Percentiles rank a stretch among this genome's conserved stretches.
phyloP scores from a whole-genome alignment of 1,140 invertebrate genomes.

The Pseudomyrmex gracilis region DNA sequence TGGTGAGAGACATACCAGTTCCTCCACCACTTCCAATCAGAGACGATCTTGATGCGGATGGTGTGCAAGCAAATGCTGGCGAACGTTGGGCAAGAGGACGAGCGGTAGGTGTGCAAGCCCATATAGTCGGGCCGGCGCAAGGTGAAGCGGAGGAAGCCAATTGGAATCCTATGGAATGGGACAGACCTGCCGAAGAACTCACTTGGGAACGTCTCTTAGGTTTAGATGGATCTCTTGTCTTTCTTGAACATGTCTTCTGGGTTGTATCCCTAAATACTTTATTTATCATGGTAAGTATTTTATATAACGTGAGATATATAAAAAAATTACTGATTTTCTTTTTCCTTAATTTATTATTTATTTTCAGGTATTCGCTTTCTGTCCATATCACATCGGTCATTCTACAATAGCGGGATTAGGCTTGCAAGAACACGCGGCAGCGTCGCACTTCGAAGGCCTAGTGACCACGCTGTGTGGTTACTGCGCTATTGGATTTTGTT shows the following conservation, averaged over 20 bases:
- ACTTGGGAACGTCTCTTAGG: constrained; percentile 99
- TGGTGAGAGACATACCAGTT: constrained; percentile 37
- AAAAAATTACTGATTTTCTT: constrained; percentile 31
- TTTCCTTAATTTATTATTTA: not conserved
- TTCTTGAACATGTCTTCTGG: constrained; percentile 99
- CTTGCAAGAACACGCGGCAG: constrained; percentile 90
- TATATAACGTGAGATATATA: not conserved
- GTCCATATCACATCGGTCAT: constrained; percentile 97
- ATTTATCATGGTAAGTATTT: constrained; percentile 91
- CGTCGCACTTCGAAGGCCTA: constrained; percentile 96
- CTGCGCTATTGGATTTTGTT: constrained; percentile 93
- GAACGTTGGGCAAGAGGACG: constrained; percentile 71
- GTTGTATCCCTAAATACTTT: constrained; percentile 98
- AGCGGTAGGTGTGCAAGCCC: constrained; percentile 74
- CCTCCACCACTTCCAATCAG: constrained; percentile 56
- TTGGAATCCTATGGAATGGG: constrained; percentile 99
- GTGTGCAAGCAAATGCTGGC: constrained; percentile 74
- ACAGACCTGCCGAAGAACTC: constrained; percentile 97
- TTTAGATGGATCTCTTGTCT: constrained; percentile 98
- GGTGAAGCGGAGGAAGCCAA: constrained; percentile 94
- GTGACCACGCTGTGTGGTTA: constrained; percentile 97
- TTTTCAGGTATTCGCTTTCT: constrained; percentile 94
- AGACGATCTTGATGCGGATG: constrained; percentile 69
- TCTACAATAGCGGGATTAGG: constrained; percentile 92
- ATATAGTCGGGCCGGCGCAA: constrained; percentile 83